A percentile compares a stretch with the other conserved stretches of the same genome.
Evolutionary conservation across 2,113 vertebrate species (phyloP).

Genomic region (Anthoscopus minutus): DNA sequence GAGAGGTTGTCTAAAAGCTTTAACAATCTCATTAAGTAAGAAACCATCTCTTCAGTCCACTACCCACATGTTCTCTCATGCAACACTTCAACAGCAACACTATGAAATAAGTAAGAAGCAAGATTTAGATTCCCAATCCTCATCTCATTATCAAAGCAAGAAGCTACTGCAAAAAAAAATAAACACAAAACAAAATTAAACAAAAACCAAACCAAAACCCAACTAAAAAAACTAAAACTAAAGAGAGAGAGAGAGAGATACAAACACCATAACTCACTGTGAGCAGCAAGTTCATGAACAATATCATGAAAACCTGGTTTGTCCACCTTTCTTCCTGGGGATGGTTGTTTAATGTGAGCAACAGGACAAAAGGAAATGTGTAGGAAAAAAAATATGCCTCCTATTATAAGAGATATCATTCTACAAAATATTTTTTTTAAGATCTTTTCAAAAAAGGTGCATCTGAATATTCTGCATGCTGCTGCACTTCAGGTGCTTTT

Average conservation of each 20-base stretch:
- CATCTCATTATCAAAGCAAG: neutral
- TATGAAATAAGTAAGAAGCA: neutral
- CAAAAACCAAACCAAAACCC: neutral
- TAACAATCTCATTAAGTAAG: neutral
- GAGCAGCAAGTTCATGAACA: neutral
- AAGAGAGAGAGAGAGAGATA: neutral
- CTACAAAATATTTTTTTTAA: rapidly evolving
- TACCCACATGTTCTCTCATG: neutral
- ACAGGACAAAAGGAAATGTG: neutral
- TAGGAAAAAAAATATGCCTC: neutral
- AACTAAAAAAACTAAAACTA: no score
- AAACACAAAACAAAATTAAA: no score
- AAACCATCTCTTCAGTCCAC: neutral
- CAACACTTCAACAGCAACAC: neutral
- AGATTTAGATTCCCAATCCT: neutral
- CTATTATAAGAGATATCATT: rapidly evolving
- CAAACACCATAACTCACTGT: neutral
- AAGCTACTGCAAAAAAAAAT: neutral
- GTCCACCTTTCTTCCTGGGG: neutral
- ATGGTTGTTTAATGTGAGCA: neutral
- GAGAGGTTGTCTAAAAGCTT: neutral
- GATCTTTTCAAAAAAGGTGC: neutral
- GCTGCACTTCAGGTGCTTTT: neutral
- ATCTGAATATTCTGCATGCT: neutral
- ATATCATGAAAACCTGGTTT: neutral